These are phyloP conservation scores for Ctenochaetus hawaiiensis DNA, from an alignment of 2,797 vertebrate species.

Conservation along the genomic window DNA sequence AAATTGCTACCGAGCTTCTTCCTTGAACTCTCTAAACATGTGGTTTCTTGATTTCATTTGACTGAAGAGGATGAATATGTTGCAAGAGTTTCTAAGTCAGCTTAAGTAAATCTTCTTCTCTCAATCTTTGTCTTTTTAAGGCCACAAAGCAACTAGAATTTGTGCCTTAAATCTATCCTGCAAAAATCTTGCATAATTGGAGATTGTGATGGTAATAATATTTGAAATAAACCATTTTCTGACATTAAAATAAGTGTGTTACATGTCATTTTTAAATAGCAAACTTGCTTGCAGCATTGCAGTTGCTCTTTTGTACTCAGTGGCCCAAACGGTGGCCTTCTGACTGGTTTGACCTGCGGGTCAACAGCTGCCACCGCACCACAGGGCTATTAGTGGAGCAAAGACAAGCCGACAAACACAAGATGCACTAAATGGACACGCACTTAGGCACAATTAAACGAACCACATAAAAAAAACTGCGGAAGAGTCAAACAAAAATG, in stretches of 20 bases:
- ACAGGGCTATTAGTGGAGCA: conserved; percentile 73
- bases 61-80: no score
- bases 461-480: conserved; percentile 18
- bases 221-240: no score
- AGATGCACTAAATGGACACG: conserved; percentile 39
- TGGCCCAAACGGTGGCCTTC: conserved; percentile 46
- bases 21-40: no score
- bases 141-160: no score
- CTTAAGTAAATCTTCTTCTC: no score
- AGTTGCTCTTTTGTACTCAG: conserved; percentile 12
- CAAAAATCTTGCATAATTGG: no score
- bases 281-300: background rate
- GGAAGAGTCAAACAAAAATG: background rate
- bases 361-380: conserved; percentile 74
- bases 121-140: no score
- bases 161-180: no score
- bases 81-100: no score
- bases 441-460: conserved; percentile 2
- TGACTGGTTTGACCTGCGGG: conserved; percentile 69
- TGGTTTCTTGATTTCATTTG: no score
- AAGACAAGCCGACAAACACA: conserved; percentile 65
- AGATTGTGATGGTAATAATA: no score
- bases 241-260: background rate
- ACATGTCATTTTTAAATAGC: background rate
- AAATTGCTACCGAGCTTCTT: no score